Conservation (phyloP, 2,797 vertebrate species). For the Megaceryle alcyon region DNA sequence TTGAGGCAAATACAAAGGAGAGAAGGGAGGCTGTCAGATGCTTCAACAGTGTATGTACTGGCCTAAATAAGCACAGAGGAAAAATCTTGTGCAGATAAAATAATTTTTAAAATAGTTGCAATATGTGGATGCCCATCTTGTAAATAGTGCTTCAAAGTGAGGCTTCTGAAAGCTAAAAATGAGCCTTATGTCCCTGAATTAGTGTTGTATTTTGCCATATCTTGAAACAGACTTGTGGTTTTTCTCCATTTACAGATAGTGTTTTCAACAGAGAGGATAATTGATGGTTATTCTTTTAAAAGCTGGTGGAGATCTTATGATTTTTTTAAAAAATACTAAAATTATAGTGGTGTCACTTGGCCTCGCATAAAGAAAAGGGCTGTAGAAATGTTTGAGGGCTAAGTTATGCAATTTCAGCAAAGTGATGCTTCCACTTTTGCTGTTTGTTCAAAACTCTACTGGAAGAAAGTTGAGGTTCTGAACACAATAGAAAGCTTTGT, state of each 20-base stretch:
- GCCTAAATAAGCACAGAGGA: neutral
- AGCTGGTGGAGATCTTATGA: neutral
- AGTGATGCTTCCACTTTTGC: neutral
- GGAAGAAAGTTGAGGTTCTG: neutral
- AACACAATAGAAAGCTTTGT: neutral
- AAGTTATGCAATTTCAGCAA: neutral
- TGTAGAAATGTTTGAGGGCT: neutral
- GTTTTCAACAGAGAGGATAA: neutral
- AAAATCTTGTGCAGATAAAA: neutral
- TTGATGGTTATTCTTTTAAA: neutral
- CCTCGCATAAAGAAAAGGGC: neutral
- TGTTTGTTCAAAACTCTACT: neutral
- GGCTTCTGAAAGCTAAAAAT: constrained; percentile 27
- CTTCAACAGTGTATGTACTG: neutral
- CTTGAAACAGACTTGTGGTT: neutral
- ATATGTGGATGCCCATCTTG: neutral
- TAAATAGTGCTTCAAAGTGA: neutral
- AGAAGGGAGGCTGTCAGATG: neutral
- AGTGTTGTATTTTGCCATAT: neutral
- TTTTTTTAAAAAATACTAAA: neutral
- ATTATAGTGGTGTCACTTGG: neutral
- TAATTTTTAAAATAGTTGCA: neutral
- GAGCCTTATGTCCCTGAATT: neutral
- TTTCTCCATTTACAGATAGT: neutral
- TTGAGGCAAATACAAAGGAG: neutral